Conservation (phyloP, 2,888 invertebrate genomes). For the Arge pagana region DNA sequence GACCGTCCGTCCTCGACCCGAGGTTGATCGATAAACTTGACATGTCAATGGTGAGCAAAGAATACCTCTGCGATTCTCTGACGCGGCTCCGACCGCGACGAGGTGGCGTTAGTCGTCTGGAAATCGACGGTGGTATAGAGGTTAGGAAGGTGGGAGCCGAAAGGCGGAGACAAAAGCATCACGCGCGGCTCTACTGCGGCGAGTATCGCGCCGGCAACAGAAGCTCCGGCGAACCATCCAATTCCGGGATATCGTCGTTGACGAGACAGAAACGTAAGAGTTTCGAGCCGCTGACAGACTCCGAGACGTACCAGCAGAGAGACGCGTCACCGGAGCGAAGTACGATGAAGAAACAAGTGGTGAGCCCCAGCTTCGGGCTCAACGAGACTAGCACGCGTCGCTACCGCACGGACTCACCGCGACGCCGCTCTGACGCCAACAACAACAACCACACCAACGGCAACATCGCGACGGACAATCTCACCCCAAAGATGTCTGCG, state of each 20-base stretch:
- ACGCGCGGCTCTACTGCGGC: not conserved
- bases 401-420: conserved; percentile 21
- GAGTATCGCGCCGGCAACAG: conserved; percentile 29
- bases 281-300: conserved; percentile 36
- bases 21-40: conserved; percentile 61
- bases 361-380: not conserved
- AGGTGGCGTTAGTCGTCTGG: no score
- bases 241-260: conserved; percentile 16
- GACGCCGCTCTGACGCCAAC: conserved; percentile 43
- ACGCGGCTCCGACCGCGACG: conserved; percentile 36
- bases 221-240: conserved; percentile 5
- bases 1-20: conserved; percentile 62
- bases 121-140: conserved; percentile 24
- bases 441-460: conserved; percentile 40
- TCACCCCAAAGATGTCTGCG: conserved; percentile 30
- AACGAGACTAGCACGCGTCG: not conserved
- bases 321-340: conserved; percentile 24
- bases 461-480: conserved; percentile 8
- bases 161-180: conserved; percentile 29
- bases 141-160: conserved; percentile 40
- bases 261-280: conserved; percentile 36
- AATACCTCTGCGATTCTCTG: conserved; percentile 57
- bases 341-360: conserved; percentile 11
- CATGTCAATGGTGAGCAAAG: conserved; percentile 64
- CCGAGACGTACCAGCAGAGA: conserved; percentile 29